These are phyloP conservation scores for Oreochromis mossambicus DNA, from an alignment of 2,797 vertebrate species.

Conservation along the genomic window DNA sequence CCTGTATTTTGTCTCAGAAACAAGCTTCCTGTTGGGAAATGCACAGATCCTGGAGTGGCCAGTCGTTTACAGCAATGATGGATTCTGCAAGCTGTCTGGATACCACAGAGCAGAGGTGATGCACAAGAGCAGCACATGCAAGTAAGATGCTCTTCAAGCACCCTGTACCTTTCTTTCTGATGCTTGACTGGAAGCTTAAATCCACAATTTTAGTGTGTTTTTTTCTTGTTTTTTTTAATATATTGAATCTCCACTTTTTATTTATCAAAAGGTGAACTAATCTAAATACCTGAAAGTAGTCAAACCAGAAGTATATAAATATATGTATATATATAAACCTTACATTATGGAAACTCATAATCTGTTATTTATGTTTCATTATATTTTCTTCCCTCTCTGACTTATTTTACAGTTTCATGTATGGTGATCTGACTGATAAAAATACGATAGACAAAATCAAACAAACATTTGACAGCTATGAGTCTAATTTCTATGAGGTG, in stretches of 20 bases:
- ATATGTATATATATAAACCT: neutral
- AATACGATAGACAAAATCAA: conserved; percentile 93
- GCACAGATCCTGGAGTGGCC: conserved; percentile 98
- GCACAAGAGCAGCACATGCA: conserved; percentile 98
- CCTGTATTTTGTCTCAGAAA: conserved; percentile 77
- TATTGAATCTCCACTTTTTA: neutral
- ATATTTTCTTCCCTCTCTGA: neutral
- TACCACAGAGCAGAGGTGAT: conserved; percentile 98
- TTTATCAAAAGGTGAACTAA: neutral
- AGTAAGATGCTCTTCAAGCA: conserved; percentile 69
- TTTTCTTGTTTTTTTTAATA: neutral
- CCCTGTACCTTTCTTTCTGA: neutral
- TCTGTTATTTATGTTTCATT: neutral
- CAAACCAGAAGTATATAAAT: neutral
- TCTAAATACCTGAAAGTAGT: neutral
- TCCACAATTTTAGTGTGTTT: rapidly evolving
- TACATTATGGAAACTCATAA: neutral
- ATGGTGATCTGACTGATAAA: conserved; percentile 95
- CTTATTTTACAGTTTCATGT: conserved; percentile 89
- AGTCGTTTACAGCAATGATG: conserved; percentile 98
- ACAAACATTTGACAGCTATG: conserved; percentile 93
- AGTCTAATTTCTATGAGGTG: conserved; percentile 95
- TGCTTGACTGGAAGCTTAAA: neutral
- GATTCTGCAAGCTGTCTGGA: conserved; percentile 97
- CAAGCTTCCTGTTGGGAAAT: conserved; percentile 96